Evolutionary conservation across 2,113 vertebrate genomes (phyloP), one percentile per base, ranked within the genome.

Genomic region (Dendrocopos noguchii): DNA sequence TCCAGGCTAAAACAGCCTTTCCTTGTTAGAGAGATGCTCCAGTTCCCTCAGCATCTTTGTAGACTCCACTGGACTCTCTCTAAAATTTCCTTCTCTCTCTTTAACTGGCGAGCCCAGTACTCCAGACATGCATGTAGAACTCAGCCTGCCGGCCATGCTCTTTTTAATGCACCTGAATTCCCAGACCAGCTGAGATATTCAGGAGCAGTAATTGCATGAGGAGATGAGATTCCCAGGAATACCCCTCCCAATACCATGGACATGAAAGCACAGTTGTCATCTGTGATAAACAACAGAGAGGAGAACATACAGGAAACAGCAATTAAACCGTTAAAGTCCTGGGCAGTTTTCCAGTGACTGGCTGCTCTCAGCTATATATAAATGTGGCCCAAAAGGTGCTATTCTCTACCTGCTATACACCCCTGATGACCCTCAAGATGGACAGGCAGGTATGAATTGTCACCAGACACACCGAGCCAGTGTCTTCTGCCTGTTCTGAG

Each of bases 321-420:
- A 96, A 95, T 94, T 94, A 93, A 88, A 82, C 67, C 86, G 88
- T 95, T 94, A 88, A 94, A 90, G 76, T 57, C 88, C 93, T 95
- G 88, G 94, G 94, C 80, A 88, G 80, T 80, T 92, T 95, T 86
- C 92, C 95, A 87, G 83, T 6, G 50, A 57, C 88, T 59, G 4
- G 88, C 84, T 91, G 94, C 75, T 80, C 63, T 94, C 76, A 72
- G 82, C 42, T 33, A n/a, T 36, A n/a, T 36, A 91, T 84, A 88
- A 93, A 88, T 95, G 96, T 9, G 36, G 88, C 66, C 78, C 52
- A 39, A 88, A 88, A 88, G 63, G 80, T 92, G 63, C 78, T 84
- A 19, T 82, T 91, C 86, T 70, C 29, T 73, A 25, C 66, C 72
- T 20, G 0, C 61, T 29, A 3, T 6, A n/a, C 12, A 21, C 21